Evolutionary conservation across 2,797 vertebrate species (phyloP).

Genomic region (Crenuchus spilurus): DNA sequence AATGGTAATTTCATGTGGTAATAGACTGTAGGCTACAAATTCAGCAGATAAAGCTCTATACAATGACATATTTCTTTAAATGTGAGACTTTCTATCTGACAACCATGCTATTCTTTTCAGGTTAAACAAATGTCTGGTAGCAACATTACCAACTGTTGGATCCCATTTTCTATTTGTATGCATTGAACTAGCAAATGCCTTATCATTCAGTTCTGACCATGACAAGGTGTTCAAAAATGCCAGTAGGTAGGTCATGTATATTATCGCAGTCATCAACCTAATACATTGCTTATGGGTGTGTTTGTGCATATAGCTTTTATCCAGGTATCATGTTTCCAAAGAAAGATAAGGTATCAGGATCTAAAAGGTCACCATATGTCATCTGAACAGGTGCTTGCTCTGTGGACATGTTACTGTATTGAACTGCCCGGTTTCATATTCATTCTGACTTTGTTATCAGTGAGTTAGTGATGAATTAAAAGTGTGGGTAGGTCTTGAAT

Average conservation of each 20-base stretch:
- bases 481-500: not conserved
- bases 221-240: not conserved
- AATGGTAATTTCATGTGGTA: too few species aligned
- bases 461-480: not conserved
- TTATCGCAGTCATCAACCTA: not conserved
- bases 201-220: not conserved
- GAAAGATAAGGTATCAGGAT: not conserved
- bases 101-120: too few species aligned
- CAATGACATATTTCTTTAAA: too few species aligned
- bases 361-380: not conserved
- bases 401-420: not conserved
- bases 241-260: not conserved
- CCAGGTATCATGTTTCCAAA: not conserved
- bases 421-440: not conserved
- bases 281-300: not conserved
- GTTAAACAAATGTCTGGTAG: too few species aligned
- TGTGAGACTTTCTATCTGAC: too few species aligned
- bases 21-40: too few species aligned
- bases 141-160: too few species aligned
- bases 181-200: too few species aligned
- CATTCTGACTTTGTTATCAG: not conserved
- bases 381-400: not conserved
- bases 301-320: conserved; percentile 17
- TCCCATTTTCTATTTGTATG: too few species aligned
- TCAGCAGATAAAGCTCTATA: too few species aligned